A percentile compares a stretch with the other conserved stretches of the same genome.
phyloP scores from a whole-genome alignment of 2,888 invertebrate species.

The Mythimna impura region DNA sequence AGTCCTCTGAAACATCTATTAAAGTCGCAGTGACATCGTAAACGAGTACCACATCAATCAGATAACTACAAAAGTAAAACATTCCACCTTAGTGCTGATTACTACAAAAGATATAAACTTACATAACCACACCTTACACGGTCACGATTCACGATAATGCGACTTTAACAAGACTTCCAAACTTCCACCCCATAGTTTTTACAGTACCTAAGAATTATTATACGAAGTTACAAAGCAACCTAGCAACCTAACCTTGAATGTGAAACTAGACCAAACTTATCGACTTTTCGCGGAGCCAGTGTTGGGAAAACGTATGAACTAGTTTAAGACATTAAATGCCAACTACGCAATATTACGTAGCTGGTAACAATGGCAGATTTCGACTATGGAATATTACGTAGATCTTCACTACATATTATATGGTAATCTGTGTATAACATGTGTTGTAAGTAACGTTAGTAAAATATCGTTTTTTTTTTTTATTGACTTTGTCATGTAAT shows the following conservation, averaged over 20 bases:
- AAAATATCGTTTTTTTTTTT: no score
- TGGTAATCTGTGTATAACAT: no score
- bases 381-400: no score
- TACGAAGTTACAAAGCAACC: neutral
- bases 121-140: constrained; percentile 33
- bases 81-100: constrained; percentile 31
- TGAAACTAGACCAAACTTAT: constrained; percentile 42
- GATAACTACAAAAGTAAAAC: constrained; percentile 24
- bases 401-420: no score
- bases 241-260: constrained; percentile 41
- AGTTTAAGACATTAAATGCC: neutral
- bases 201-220: constrained; percentile 17
- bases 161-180: constrained; percentile 48
- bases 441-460: no score
- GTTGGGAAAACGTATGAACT: neutral
- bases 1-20: no score
- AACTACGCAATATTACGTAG: no score
- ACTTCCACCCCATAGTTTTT: constrained; percentile 28
- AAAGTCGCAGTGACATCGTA: neutral
- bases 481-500: no score
- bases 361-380: no score
- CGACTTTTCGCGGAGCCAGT: constrained; percentile 32
- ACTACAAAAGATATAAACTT: constrained; percentile 37
- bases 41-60: constrained; percentile 16
- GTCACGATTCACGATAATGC: constrained; percentile 31